Evolutionary conservation across 2,113 vertebrate genomes (phyloP).

Genomic region (Motacilla tschutschensis): DNA sequence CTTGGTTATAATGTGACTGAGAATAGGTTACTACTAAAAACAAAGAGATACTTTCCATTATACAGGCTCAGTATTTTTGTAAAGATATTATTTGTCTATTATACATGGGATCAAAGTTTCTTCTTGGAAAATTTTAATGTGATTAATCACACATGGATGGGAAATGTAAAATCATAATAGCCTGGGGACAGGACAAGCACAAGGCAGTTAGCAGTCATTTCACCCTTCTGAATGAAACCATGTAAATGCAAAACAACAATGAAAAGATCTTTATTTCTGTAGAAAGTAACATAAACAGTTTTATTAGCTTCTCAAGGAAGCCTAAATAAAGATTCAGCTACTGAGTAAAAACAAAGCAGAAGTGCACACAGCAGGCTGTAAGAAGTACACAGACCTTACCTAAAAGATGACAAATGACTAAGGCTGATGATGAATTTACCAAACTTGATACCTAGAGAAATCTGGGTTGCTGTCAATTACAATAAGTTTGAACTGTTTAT

Average conservation of each 20-base stretch:
- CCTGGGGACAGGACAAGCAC: not conserved
- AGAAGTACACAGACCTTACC: not conserved
- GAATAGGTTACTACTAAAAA: not conserved
- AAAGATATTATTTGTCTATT: constrained; percentile 10
- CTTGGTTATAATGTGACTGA: not conserved
- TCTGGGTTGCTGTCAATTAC: not conserved
- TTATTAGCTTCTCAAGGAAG: not conserved
- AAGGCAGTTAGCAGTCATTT: not conserved
- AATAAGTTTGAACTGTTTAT: not conserved
- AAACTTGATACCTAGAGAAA: not conserved
- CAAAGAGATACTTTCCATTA: not conserved
- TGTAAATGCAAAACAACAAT: not conserved
- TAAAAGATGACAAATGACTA: not conserved
- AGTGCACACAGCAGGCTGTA: not conserved
- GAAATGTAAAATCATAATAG: not conserved
- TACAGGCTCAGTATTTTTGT: not conserved
- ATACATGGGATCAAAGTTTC: constrained; percentile 3
- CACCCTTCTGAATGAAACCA: not conserved
- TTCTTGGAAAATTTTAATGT: constrained; percentile 38
- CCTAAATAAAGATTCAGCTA: not conserved
- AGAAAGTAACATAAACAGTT: not conserved
- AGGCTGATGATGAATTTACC: not conserved
- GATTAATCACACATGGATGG: constrained; percentile 16
- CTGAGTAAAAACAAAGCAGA: not conserved
- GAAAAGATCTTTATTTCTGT: not conserved